These are phyloP conservation scores for zebrafish (Danio rerio) DNA, from an alignment of 2,113 vertebrate genomes.

Conservation along the genomic window DNA sequence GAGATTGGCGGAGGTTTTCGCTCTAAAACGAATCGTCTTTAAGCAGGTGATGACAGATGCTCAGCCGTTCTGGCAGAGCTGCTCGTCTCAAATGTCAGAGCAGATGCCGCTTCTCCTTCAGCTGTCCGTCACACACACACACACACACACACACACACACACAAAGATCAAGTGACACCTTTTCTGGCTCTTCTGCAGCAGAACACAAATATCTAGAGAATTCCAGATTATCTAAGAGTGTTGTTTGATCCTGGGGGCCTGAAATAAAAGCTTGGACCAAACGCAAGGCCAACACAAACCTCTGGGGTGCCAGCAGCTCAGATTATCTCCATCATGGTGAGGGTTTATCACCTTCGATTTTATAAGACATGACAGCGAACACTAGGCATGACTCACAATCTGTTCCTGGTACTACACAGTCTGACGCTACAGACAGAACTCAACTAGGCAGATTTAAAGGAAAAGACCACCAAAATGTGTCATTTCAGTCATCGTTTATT, in stretches of 20 bases:
- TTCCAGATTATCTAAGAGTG: conserved; percentile 32
- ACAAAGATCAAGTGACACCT: conserved; percentile 56
- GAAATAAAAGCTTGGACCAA: conserved; percentile 9
- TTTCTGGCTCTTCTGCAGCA: conserved; percentile 41
- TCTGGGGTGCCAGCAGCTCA: neutral
- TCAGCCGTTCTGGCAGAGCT: conserved; percentile 26
- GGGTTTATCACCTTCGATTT: conserved; percentile 33
- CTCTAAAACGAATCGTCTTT: neutral
- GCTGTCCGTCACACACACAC: conserved; percentile 49
- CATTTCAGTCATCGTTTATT: neutral
- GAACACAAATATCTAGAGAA: conserved; percentile 33
- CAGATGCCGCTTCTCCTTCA: conserved; percentile 51
- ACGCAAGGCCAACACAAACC: conserved; percentile 19
- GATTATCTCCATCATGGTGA: conserved; percentile 5
- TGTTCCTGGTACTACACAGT: conserved; percentile 8
- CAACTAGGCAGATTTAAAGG: neutral
- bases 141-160: neutral
- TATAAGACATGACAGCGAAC: conserved; percentile 18
- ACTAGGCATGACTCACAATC: conserved; percentile 32
- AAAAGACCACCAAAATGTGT: neutral
- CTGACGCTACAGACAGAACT: neutral
- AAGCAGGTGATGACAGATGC: conserved; percentile 34
- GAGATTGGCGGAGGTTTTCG: neutral
- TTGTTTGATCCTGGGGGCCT: conserved; percentile 25
- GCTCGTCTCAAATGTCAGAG: conserved; percentile 61